These are phyloP conservation scores for Phyllostomus hastatus DNA, from an alignment of 2,113 vertebrate genomes.

Conservation along the genomic window DNA sequence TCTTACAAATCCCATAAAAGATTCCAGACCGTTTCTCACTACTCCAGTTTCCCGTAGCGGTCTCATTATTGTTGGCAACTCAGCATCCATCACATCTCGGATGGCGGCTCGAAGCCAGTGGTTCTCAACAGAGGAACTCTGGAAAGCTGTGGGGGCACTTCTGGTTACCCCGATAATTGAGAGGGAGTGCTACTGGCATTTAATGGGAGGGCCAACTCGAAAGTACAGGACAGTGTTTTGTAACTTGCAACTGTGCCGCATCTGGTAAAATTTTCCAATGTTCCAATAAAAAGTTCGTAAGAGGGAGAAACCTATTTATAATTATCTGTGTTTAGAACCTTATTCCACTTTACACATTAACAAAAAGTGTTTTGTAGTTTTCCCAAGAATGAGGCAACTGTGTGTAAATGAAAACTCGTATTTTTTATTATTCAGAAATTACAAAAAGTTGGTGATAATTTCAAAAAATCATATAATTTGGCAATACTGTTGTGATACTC, in stretches of 20 bases:
- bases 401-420: neutral
- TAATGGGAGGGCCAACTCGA: neutral
- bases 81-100: neutral
- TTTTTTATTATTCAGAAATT: neutral
- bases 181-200: neutral
- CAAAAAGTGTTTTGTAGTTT: neutral
- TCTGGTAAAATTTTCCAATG: neutral
- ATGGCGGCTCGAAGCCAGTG: neutral
- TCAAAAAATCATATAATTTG: constrained; percentile 2
- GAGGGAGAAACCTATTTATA: neutral
- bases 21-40: neutral
- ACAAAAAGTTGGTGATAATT: neutral
- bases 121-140: neutral
- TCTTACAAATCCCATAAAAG: neutral
- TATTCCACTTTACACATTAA: neutral
- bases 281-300: neutral
- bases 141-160: neutral
- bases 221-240: neutral
- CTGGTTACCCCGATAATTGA: neutral
- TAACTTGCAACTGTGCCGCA: neutral
- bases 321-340: neutral
- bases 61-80: neutral
- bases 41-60: neutral
- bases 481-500: neutral
- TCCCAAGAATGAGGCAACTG: neutral